Base-by-base conservation (phyloP, 2,888 invertebrate genomes). In the Lacanobia oleracea region DNA sequence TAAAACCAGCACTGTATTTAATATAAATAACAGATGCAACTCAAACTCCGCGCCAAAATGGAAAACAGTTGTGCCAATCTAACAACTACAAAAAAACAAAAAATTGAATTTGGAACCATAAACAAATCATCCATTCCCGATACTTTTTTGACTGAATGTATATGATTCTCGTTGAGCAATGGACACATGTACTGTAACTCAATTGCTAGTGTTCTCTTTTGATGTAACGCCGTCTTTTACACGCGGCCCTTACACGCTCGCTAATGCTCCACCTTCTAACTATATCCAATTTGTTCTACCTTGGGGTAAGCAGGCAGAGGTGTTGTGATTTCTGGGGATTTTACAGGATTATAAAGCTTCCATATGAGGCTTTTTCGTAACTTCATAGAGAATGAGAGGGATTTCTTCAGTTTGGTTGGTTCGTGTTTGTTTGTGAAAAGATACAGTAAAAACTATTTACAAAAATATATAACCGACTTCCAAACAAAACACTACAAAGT, bases 161-260 rank as follows among this genome's bases (percentile, higher is more conserved):
- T 4, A 33, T 33, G 5, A 60, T 67, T 60, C 33, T 18, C 79
- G 81, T 76, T 7, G 0, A 3, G 77, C 84, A 92, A 84, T 89
- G 94, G 84, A 88, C 62, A 88, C 88, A 5, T 21, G 1, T 63
- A 18, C 76, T 75, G 87, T 92, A 92, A 93, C 92, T 92, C 89
- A 89, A 93, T 94, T 93, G 90, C 81, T 85, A 84, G 87, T 89
- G 89, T 88, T 88, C 88, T 90, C 90, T 91, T 93, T 92, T 92
- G 93, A 93, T 90, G 91, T 92, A 90, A 88, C 86, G 79, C 84
- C 85, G 89, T 91, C 91, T 91, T 91, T 89, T 90, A 88, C 87
- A 77, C 85, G 72, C 85, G 85, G 73, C 68, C 73, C 83, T 84
- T 76, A 85, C 77, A 84, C 79, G 78, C 72, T 59, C 75, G 72